phyloP scores from a whole-genome alignment of 1,140 invertebrate genomes.

The Leptinotarsa defecta region DNA sequence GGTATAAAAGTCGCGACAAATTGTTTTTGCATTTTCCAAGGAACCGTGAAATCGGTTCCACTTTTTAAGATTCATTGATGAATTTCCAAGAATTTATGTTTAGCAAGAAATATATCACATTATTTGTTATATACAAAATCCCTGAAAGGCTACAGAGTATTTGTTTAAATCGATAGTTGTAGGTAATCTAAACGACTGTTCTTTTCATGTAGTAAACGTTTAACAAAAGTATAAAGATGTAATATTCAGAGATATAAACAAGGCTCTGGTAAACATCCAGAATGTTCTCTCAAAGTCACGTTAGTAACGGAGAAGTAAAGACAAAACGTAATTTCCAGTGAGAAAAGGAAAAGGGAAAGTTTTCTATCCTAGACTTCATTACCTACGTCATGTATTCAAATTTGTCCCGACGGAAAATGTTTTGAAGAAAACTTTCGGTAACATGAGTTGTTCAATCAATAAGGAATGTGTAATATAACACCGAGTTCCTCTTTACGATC shows the following conservation, averaged over 20 bases:
- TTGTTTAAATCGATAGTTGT: no score
- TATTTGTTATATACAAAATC: no score
- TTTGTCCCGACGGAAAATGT: neutral
- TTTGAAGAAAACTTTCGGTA: neutral
- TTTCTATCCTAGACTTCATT: slow-evolving; percentile 9
- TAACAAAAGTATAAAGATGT: no score
- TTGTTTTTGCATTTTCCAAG: slow-evolving; percentile 12
- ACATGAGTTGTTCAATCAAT: neutral
- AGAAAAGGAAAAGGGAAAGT: slow-evolving; percentile 6
- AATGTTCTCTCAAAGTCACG: slow-evolving; percentile 14
- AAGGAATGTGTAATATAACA: neutral
- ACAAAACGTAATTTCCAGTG: neutral
- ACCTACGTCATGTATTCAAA: slow-evolving; percentile 12
- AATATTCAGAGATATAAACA: neutral
- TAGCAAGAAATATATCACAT: no score
- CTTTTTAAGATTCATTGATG: neutral
- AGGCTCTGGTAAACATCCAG: neutral
- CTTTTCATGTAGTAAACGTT: no score
- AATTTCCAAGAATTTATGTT: neutral
- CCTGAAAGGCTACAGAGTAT: no score
- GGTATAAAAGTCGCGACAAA: slow-evolving; percentile 4
- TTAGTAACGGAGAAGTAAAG: neutral
- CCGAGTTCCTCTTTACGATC: neutral
- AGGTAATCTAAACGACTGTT: no score
- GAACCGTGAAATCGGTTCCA: slow-evolving; percentile 9